Base-by-base conservation (phyloP, 92 coral and sea anemone species). In the Epizoanthus stellaris region DNA sequence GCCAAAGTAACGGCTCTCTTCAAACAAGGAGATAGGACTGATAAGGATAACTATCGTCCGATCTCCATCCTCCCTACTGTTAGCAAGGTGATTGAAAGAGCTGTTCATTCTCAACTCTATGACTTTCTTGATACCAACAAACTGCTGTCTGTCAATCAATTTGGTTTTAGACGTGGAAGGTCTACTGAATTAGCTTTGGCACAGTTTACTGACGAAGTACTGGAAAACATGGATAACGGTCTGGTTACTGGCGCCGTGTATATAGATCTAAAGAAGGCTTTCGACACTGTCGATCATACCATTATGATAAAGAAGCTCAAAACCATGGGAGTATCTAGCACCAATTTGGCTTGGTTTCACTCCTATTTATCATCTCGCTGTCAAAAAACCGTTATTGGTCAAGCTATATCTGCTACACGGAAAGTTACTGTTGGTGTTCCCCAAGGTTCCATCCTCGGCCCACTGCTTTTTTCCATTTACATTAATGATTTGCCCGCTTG, bases 81-180 rank as follows among this genome's bases (percentile, higher is more conserved):
- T 49, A 75, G 64, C 25, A 52, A 75, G 25, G 81, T 75, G 58
- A 52, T 75, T 39, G 81, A 75, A 21, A 75, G 60, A 20, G 81
- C 81, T 75, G 81, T 75, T 39, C 66, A 75, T 52, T 75, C 66
- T 1, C 81, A 75, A 74, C 76, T 73, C 67, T 47, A 67, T 23
- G 82, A 25, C 82, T 72, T 72, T 59, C 72, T 82, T 17, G 82
- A 58, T 54, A 23, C 59, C 38, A 74, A 71, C 64, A 19, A 88
- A 25, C 72, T 88, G 77, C 85, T 82, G 68, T 59, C 76, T 39
- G 42, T 20, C 53, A 83, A 67, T 76, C 91, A 84, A 65, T 88
- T 88, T 88, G 88, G 91, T n/a, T 88, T 88, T 77, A 77, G 85
- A 49, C 84, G 85, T 67, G 85, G 91, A 14, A 76, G 91, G 68